These are phyloP conservation scores for Porphyrio hochstetteri DNA, from an alignment of 2,113 vertebrate genomes.

Conservation along the genomic window DNA sequence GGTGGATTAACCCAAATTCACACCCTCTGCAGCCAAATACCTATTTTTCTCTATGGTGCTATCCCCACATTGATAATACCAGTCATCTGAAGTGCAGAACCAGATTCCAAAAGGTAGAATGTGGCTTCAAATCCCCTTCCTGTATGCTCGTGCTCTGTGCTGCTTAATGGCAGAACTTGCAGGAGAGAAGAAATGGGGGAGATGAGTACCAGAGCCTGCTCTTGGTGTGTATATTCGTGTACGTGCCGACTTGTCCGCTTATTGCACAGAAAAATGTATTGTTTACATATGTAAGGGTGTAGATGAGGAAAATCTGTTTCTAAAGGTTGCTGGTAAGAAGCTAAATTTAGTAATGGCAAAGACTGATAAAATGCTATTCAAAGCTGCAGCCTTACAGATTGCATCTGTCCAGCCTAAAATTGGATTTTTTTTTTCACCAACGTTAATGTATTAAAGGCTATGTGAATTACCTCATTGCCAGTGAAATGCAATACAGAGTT, in stretches of 20 bases:
- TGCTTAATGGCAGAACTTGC: neutral
- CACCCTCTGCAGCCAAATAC: neutral
- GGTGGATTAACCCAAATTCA: neutral
- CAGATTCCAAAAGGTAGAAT: neutral
- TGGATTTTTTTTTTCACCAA: neutral
- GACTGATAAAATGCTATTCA: neutral
- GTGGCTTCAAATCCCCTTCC: neutral
- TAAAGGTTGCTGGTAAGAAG: neutral
- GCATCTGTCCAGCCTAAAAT: neutral
- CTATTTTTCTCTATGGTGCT: neutral
- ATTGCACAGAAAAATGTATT: neutral
- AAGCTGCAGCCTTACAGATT: neutral
- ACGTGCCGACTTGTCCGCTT: neutral
- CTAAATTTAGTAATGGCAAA: neutral
- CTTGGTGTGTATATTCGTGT: accelerated
- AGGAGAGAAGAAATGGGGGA: neutral
- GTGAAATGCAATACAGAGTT: neutral
- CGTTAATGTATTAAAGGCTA: neutral
- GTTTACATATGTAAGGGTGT: neutral
- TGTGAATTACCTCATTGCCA: neutral
- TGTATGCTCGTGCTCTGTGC: neutral
- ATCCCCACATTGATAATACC: neutral
- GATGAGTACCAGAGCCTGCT: neutral
- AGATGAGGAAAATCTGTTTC: neutral
- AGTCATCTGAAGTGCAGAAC: neutral